phyloP scores from a whole-genome alignment of 2,888 invertebrate genomes.

The Aphodius granarius region DNA sequence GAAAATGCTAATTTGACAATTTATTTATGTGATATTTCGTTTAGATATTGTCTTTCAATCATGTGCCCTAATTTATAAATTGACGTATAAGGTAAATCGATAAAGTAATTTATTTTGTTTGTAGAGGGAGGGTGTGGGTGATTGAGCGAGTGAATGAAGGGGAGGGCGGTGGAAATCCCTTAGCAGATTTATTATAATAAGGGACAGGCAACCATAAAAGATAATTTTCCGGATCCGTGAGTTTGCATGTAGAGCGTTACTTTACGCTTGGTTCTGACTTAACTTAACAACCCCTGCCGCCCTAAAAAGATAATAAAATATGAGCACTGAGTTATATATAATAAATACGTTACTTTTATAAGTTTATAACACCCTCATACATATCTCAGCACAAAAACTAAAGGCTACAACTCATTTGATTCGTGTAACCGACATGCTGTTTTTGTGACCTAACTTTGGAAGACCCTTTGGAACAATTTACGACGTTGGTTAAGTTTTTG shows the following conservation, averaged over 20 bases:
- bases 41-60: neutral
- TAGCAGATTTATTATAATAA: conserved; percentile 34
- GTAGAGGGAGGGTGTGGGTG: too few relatives aligned
- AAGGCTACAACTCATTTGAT: too few relatives aligned
- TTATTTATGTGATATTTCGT: too few relatives aligned
- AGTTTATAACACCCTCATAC: too few relatives aligned
- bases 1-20: too few relatives aligned
- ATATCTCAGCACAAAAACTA: too few relatives aligned
- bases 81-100: conserved; percentile 23
- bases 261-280: conserved; percentile 25
- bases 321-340: too few relatives aligned
- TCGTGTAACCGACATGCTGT: too few relatives aligned
- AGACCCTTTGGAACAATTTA: too few relatives aligned
- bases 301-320: neutral
- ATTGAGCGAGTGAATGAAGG: neutral
- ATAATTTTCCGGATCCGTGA: conserved; percentile 34
- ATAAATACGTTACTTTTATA: too few relatives aligned
- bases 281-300: neutral
- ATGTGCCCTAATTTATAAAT: neutral
- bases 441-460: too few relatives aligned
- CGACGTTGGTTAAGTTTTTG: too few relatives aligned
- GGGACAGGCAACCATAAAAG: conserved; percentile 31
- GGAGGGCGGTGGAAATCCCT: conserved; percentile 10
- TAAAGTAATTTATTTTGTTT: conserved; percentile 32
- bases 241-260: conserved; percentile 31